Percentiles rank a stretch among this genome's conserved stretches.
Evolutionary conservation across 2,113 vertebrate species (phyloP).

Genomic region (Labrus mixtus): DNA sequence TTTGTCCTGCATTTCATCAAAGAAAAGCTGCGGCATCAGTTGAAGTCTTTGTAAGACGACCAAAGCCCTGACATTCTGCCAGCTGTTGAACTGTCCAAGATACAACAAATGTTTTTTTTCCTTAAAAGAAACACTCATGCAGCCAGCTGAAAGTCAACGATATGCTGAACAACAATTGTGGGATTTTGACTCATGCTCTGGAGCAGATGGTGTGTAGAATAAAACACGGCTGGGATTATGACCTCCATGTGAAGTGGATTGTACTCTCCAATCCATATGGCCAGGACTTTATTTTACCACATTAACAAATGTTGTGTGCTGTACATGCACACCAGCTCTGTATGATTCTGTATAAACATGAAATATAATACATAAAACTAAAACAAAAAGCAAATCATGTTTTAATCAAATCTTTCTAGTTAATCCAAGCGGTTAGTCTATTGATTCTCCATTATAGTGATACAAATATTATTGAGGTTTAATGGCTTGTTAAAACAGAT

Average conservation of each 20-base stretch:
- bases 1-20: constrained; percentile 28
- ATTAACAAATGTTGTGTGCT: constrained; percentile 17
- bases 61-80: constrained; percentile 7
- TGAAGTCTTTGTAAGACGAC: constrained; percentile 1
- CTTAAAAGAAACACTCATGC: background rate
- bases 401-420: background rate
- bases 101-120: background rate
- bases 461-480: background rate
- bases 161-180: background rate
- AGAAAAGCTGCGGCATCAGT: constrained; percentile 20
- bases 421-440: background rate
- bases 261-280: constrained; percentile 29
- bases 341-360: background rate
- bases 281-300: constrained; percentile 11
- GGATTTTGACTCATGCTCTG: constrained; percentile 6
- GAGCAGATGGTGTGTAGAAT: constrained; percentile 63
- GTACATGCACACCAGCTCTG: background rate
- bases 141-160: background rate
- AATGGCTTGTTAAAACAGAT: background rate
- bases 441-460: too few species aligned
- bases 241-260: constrained; percentile 39
- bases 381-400: background rate
- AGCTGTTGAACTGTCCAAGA: constrained; percentile 23
- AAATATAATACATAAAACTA: background rate
- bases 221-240: constrained; percentile 57